Conservation (phyloP, 2,888 invertebrate species). For the Drosophila anomalata region DNA sequence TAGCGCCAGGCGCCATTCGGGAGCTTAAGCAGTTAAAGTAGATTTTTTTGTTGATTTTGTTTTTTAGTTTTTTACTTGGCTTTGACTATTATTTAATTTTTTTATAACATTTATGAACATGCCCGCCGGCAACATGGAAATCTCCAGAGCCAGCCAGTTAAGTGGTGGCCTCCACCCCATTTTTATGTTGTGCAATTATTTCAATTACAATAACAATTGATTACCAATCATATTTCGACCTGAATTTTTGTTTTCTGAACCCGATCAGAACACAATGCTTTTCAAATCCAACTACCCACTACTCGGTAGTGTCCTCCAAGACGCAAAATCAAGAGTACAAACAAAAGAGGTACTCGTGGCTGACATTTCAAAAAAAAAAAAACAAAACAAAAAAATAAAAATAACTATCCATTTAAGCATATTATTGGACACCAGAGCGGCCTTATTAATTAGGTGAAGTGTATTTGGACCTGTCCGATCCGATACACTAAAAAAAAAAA, state of each 20-base stretch:
- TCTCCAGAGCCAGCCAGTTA: constrained; percentile 26
- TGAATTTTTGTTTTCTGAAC: constrained; percentile 7
- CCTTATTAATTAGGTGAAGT: constrained; percentile 56
- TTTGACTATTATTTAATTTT: constrained; percentile 32
- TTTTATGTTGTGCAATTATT: constrained; percentile 81
- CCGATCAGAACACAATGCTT: constrained; percentile 15
- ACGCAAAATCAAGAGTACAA: constrained; percentile 4
- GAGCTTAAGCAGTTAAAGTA: constrained; percentile 35
- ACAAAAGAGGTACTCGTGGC: constrained; percentile 3
- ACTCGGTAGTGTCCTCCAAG: constrained; percentile 5
- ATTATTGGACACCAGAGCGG: constrained; percentile 70
- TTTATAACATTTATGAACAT: constrained; percentile 8
- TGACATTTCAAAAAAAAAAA: neutral
- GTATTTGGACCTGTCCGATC: constrained; percentile 10
- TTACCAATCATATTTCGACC: neutral
- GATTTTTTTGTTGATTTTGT: constrained; percentile 60
- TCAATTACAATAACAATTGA: constrained; percentile 17
- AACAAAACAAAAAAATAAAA: too few species aligned
- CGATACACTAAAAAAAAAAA: constrained; percentile 34
- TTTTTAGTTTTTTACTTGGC: constrained; percentile 62
- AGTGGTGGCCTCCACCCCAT: constrained; percentile 1
- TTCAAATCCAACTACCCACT: constrained; percentile 8
- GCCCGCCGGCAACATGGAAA: constrained; percentile 22
- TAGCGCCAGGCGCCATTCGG: constrained; percentile 61
- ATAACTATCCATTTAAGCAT: constrained; percentile 14